These are phyloP conservation scores for Callaeas wilsoni DNA, from an alignment of 2,113 vertebrate genomes.

Conservation along the genomic window DNA sequence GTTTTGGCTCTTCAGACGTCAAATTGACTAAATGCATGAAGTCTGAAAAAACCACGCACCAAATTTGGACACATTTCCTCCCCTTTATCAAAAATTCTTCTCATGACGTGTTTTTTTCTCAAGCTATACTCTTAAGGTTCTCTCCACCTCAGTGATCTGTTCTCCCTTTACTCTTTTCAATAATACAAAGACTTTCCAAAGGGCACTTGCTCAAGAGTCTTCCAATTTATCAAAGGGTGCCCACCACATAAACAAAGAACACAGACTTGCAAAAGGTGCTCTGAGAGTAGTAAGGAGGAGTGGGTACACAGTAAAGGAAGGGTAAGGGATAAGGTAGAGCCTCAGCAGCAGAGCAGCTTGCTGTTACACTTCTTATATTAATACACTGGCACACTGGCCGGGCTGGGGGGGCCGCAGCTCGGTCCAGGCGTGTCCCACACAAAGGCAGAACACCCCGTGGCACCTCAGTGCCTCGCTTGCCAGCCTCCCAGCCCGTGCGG, in stretches of 20 bases:
- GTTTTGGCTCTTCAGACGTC: not conserved
- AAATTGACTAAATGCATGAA: not conserved
- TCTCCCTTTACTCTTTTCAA: not conserved
- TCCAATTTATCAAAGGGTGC: not conserved
- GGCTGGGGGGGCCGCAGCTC: no score
- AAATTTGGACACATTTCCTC: not conserved
- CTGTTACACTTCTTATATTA: no score
- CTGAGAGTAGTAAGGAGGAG: not conserved
- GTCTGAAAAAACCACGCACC: not conserved
- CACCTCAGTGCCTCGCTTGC: no score
- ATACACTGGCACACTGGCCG: no score
- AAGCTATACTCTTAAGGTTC: not conserved
- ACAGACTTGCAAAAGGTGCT: not conserved
- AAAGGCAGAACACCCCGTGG: no score
- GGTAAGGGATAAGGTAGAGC: not conserved
- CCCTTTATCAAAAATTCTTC: not conserved
- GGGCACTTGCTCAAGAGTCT: not conserved
- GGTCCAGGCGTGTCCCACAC: no score
- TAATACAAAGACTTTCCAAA: not conserved
- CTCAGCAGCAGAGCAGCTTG: not conserved
- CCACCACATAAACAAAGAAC: not conserved
- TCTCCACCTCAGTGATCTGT: not conserved
- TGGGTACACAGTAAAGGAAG: not conserved
- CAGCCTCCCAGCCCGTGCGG: no score
- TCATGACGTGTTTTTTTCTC: fast-evolving